Evolutionary conservation across 2,888 invertebrate species (phyloP).

Genomic region (Thecophora atra): DNA sequence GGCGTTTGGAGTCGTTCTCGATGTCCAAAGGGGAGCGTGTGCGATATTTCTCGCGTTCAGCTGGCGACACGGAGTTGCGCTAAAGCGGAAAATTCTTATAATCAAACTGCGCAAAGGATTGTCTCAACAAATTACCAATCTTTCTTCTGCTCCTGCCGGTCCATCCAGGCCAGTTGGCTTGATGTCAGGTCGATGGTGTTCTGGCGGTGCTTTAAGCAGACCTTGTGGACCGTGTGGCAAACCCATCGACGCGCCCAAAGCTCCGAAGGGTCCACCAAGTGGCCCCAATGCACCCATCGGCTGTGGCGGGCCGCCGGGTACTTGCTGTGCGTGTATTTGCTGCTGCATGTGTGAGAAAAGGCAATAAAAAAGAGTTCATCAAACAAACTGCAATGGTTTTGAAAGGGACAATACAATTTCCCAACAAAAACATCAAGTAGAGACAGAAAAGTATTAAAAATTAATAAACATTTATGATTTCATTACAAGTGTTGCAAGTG

Average conservation of each 20-base stretch:
- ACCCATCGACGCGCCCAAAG: conserved; percentile 65
- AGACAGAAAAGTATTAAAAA: not conserved
- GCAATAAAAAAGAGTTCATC: not conserved
- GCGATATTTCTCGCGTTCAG: conserved; percentile 83
- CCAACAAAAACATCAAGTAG: not conserved
- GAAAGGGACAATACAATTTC: not conserved
- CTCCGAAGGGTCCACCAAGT: conserved; percentile 63
- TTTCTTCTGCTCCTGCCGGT: conserved; percentile 69
- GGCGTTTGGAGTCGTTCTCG: conserved; percentile 80
- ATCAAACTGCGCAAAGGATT: not conserved
- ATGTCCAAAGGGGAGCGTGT: conserved; percentile 80
- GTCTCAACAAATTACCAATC: conserved; percentile 66
- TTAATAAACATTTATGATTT: not conserved
- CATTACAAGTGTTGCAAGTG: not conserved
- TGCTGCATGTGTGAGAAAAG: conserved; percentile 71
- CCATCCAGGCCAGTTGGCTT: conserved; percentile 68
- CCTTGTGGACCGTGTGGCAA: conserved; percentile 66
- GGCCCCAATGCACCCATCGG: conserved; percentile 68
- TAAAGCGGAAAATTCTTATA: conserved; percentile 53
- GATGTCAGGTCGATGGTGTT: conserved; percentile 66
- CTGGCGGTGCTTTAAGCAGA: conserved; percentile 65
- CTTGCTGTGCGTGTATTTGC: conserved; percentile 90
- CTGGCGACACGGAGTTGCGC: conserved; percentile 85
- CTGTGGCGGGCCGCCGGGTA: conserved; percentile 71
- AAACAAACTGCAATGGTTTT: not conserved